Evolutionary conservation across 2,797 vertebrate species (phyloP), one percentile per base, ranked within the genome.

Genomic region (Scyliorhinus canicula): DNA sequence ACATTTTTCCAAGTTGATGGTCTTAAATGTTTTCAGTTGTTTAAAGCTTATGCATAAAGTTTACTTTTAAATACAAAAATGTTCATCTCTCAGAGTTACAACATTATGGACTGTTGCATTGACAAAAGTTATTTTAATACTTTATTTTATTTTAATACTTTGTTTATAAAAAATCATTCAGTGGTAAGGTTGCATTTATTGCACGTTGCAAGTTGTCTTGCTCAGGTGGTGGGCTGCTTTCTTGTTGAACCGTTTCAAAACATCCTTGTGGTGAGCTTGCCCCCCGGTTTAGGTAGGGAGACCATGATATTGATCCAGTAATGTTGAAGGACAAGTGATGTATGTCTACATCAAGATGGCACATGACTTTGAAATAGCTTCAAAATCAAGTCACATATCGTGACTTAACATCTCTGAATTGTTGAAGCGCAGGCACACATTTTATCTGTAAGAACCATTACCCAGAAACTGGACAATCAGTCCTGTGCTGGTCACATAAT

Each of bases 11-110:
- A 91, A 91, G 60, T 91, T 65, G 60, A 44, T 91, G n/a, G 88
- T 91, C 60, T 60, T 63, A 65, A 91, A 44, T 65, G n/a, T 44
- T 65, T 91, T n/a, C n/a, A 65, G 35, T n/a, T 63, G 55, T 60
- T 90, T 90, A n/a, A 60, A 90, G 60, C n/a, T n/a, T 65, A 65
- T 91, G 60, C 40, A 63, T 65, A 9, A 91, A 65, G 88, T 91
- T 91, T 91, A 6, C 6, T 11, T n/a, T 55, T 90, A n/a, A n/a
- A n/a, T 63, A 24, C 26, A 24, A 16, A 90, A 63, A 63, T 24
- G n/a, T 19, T 44, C 60, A 24, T 65, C n/a, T 63, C 35, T n/a
- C 60, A 55, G 57, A 88, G 85, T 35, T 4, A 52, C 52, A 55
- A 90, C 55, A 26, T 40, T 82, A 40, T 90, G 35, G 86, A 63